Evolutionary conservation across 2,888 invertebrate species (phyloP).

Genomic region (Rapana venosa): DNA sequence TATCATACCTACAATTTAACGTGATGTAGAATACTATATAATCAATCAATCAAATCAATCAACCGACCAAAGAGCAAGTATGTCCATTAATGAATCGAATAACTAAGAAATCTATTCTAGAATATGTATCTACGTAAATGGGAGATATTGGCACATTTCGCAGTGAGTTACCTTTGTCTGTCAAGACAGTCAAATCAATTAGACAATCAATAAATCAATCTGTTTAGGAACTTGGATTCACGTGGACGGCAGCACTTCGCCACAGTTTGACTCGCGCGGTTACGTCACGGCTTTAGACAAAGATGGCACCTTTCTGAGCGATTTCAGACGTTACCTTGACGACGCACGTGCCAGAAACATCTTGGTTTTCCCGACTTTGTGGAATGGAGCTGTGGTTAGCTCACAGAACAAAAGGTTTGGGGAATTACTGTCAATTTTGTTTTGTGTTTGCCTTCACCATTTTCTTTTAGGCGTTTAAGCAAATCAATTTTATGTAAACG

Average conservation of each 20-base stretch:
- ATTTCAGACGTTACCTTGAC: constrained; percentile 47
- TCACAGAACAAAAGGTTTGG: constrained; percentile 46
- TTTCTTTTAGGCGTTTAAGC: no score
- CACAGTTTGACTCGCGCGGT: constrained; percentile 59
- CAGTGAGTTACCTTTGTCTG: not conserved
- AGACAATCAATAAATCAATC: not conserved
- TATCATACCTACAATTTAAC: no score
- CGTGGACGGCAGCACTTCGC: constrained; percentile 60
- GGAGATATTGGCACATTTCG: not conserved
- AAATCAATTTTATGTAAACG: no score
- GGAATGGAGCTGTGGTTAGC: constrained; percentile 67
- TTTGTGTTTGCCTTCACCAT: no score
- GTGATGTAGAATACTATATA: no score
- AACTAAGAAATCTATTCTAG: not conserved
- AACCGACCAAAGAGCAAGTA: no score
- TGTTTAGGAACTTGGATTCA: constrained; percentile 65
- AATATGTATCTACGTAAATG: not conserved
- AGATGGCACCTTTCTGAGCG: constrained; percentile 59
- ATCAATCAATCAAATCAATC: no score
- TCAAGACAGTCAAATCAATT: not conserved
- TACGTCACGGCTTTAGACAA: constrained; percentile 61
- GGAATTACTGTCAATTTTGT: not conserved
- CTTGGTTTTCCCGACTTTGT: constrained; percentile 65
- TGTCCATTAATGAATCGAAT: no score
- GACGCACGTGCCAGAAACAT: constrained; percentile 51